Evolutionary conservation across 2,797 vertebrate species (phyloP).

Genomic region (Manis javanica): DNA sequence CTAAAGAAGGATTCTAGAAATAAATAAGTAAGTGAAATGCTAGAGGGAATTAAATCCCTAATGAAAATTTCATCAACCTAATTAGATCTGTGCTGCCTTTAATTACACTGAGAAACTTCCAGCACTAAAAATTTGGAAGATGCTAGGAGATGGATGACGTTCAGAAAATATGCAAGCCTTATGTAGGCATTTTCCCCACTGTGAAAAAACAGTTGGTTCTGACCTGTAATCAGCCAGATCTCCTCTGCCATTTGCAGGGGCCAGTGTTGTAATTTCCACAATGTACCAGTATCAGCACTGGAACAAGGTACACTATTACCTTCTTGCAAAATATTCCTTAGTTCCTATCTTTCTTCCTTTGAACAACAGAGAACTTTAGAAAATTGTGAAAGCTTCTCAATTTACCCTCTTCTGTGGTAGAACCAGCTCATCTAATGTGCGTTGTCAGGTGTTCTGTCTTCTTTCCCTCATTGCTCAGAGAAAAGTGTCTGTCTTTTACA

Average conservation of each 20-base stretch:
- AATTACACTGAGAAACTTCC: constrained; percentile 68
- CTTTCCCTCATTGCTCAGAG: background rate
- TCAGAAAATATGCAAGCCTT: background rate
- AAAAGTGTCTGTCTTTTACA: background rate
- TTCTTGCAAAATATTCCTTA: background rate
- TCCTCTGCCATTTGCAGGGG: background rate
- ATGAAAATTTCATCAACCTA: constrained; percentile 74
- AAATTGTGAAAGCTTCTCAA: background rate
- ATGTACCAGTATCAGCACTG: accelerated
- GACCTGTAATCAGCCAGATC: background rate
- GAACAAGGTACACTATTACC: background rate
- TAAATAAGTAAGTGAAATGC: constrained; percentile 40
- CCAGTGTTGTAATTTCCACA: background rate
- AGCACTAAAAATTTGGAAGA: constrained; percentile 54
- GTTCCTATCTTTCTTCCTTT: background rate
- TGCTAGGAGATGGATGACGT: background rate
- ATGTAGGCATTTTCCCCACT: background rate
- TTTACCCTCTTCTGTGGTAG: background rate
- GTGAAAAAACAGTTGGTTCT: background rate
- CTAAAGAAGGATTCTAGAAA: constrained; percentile 37
- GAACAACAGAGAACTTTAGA: background rate
- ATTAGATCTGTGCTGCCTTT: constrained; percentile 74
- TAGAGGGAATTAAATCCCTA: constrained; percentile 61
- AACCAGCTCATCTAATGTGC: background rate
- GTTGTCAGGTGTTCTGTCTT: background rate